Evolutionary conservation across 2,888 invertebrate genomes (phyloP).

Genomic region (Acleris emargana): DNA sequence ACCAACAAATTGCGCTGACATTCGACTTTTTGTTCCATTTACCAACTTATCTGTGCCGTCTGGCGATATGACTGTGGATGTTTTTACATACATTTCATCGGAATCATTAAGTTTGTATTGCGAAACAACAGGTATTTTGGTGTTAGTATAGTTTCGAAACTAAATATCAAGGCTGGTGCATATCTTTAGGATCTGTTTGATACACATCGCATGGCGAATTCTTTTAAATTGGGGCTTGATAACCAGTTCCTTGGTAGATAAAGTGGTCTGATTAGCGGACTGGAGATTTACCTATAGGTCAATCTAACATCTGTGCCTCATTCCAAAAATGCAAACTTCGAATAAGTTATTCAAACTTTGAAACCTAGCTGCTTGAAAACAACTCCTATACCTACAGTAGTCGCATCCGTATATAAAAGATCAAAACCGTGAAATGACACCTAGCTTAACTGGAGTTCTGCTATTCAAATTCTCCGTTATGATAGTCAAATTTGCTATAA

Average conservation of each 20-base stretch:
- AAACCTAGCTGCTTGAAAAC: too few relatives aligned
- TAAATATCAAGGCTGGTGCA: slow-evolving; percentile 30
- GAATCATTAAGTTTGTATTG: slow-evolving; percentile 15
- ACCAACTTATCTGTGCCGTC: slow-evolving; percentile 1
- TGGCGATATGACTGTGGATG: not conserved
- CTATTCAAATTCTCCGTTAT: too few relatives aligned
- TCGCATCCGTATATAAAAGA: too few relatives aligned
- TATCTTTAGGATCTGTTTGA: slow-evolving; percentile 30
- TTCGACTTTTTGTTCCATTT: not conserved
- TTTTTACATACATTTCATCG: slow-evolving; percentile 1
- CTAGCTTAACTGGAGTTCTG: too few relatives aligned
- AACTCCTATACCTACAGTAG: too few relatives aligned
- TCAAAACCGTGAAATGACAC: too few relatives aligned
- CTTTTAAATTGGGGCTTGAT: slow-evolving; percentile 5
- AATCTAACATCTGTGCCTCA: too few relatives aligned
- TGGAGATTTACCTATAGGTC: too few relatives aligned
- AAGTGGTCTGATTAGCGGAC: too few relatives aligned
- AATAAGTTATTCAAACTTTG: too few relatives aligned
- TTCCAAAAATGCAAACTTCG: too few relatives aligned
- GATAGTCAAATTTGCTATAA: not conserved
- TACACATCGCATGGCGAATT: slow-evolving; percentile 28
- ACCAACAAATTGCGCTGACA: slow-evolving; percentile 5
- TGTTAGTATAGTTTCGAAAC: slow-evolving; percentile 26
- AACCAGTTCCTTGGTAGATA: too few relatives aligned
- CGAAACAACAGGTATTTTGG: slow-evolving; percentile 23